phyloP scores from a whole-genome alignment of 2,113 vertebrate genomes.

The Ictalurus furcatus region DNA sequence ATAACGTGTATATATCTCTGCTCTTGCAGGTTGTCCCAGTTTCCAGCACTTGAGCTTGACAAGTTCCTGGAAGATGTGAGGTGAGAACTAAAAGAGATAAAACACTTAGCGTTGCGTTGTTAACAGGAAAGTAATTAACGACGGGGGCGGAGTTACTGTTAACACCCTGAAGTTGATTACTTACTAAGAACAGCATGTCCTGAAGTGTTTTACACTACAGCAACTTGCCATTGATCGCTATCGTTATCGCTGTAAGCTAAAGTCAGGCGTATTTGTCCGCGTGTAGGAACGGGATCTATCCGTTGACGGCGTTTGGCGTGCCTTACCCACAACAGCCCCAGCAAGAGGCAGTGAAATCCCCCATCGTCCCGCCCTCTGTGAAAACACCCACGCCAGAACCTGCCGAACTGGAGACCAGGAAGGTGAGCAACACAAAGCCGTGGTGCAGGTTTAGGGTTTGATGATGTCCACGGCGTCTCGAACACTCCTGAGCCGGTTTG shows the following conservation, averaged over 20 bases:
- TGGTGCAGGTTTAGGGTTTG: background rate
- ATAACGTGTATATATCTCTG: background rate
- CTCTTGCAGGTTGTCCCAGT: constrained; percentile 87
- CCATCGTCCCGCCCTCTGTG: constrained; percentile 91
- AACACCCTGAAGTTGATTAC: background rate
- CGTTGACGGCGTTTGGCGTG: constrained; percentile 91
- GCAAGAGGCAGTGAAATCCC: constrained; percentile 91
- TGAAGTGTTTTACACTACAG: background rate
- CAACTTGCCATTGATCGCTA: background rate
- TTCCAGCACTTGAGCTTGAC: constrained; percentile 93
- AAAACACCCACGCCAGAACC: constrained; percentile 96
- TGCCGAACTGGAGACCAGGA: constrained; percentile 92
- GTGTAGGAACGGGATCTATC: constrained; percentile 93
- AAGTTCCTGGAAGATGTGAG: constrained; percentile 98
- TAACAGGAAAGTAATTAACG: background rate
- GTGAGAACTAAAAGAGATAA: constrained; percentile 66
- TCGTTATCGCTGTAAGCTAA: background rate
- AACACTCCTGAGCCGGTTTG: background rate
- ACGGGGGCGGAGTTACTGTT: background rate
- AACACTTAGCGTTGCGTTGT: background rate
- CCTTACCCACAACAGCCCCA: constrained; percentile 93
- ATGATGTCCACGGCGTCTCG: background rate
- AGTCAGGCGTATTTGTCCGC: background rate
- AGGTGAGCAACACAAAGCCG: constrained; percentile 73
- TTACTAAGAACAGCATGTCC: background rate